Evolutionary conservation across 1,140 invertebrate genomes (phyloP), one percentile per base, ranked within the genome.

Genomic region (Aphis gossypii): DNA sequence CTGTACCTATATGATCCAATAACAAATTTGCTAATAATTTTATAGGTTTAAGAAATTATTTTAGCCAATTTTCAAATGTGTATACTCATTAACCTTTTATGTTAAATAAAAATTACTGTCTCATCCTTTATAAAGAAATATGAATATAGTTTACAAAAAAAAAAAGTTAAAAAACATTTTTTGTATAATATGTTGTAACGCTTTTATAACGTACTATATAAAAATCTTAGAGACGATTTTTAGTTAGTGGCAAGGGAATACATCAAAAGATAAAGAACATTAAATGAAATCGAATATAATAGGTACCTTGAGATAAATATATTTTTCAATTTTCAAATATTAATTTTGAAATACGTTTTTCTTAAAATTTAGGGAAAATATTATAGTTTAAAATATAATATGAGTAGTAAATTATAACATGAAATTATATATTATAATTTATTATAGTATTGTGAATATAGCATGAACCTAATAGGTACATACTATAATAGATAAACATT

Each of bases 301-400:
- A 54, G 91, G 91, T 83, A 84, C 18, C 48, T 7, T 14, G 91
- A 82, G 91, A 84, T 84, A 18, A 48, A 92, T 41, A 84, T 48
- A 83, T 92, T 82, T 83, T 92, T 48, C 8, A 54, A 90, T 90
- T 90, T 90, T 90, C 5, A 90, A 60, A 90, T 90, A 60, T 56
- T 89, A 89, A 89, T 90, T 56, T 56, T 41, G 20, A 88, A 54
- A 88, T 88, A 54, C 25, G 41, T n/a, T n/a, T 84, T 88, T 51
- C 48, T 23, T 35, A 48, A 5, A 2, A 54, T 54, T 51, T 25
- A 54, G 51, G 14, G 35, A 89, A 35, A 35, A 35, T 20, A 38
- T 51, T 23, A 60, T 30, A 56, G 41, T 25, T 41, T 60, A 54
- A 14, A 60, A 90, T n/a, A 51, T 60, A 38, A 88, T 44, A 14